A percentile compares a stretch with the other conserved stretches of the same genome.
phyloP scores from a whole-genome alignment of 2,797 vertebrate species.

The Clarias laeviceps region DNA sequence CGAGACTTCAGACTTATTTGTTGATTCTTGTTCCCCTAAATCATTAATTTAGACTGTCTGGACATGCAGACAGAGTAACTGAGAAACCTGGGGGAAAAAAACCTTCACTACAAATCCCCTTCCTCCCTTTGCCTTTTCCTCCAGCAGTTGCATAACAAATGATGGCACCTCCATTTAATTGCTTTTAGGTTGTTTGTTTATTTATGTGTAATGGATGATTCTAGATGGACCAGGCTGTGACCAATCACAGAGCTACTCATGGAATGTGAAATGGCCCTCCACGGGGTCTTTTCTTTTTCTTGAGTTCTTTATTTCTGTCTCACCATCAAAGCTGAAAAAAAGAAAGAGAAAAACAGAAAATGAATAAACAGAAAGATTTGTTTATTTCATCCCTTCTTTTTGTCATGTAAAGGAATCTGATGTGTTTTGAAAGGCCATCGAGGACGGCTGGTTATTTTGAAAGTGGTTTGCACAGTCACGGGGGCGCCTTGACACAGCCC shows the following conservation, averaged over 20 bases:
- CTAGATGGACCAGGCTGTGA: constrained; percentile 54
- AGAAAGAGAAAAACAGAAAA: neutral
- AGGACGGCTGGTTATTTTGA: constrained; percentile 90
- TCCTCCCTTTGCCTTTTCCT: constrained; percentile 19
- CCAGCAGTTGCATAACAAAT: constrained; percentile 73
- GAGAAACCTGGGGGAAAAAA: constrained; percentile 71
- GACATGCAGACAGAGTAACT: constrained; percentile 65
- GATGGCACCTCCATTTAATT: constrained; percentile 74
- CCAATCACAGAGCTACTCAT: constrained; percentile 62
- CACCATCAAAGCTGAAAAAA: neutral
- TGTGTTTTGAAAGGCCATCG: constrained; percentile 85
- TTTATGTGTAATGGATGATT: constrained; percentile 74
- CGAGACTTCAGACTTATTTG: constrained; percentile 64
- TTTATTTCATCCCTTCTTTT: constrained; percentile 65
- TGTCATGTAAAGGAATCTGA: constrained; percentile 77
- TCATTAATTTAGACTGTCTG: constrained; percentile 73
- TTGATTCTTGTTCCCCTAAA: constrained; percentile 74
- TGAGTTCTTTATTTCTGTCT: neutral
- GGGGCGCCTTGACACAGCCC: constrained; percentile 83
- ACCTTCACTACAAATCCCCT: neutral
- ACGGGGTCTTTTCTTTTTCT: constrained; percentile 18
- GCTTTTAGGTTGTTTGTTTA: constrained; percentile 74
- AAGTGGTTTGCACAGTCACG: constrained; percentile 88
- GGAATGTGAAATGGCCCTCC: constrained; percentile 60
- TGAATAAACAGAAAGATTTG: constrained; percentile 57